Conservation (phyloP, 2,113 vertebrate species). For the Cephalopholis sonnerati region DNA sequence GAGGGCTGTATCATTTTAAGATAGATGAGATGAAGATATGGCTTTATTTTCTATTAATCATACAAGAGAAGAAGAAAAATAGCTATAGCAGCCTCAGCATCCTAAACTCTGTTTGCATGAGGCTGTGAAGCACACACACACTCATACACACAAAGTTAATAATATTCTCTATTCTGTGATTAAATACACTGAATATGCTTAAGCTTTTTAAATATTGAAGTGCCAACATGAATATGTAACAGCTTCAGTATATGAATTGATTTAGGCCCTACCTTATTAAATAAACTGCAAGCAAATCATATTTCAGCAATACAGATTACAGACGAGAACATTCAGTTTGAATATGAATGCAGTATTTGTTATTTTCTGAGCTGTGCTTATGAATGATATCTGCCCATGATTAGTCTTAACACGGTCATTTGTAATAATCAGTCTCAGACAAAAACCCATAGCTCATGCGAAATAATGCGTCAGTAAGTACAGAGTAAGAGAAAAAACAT, state of each 20-base stretch:
- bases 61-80: background rate
- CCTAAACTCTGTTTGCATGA: background rate
- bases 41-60: background rate
- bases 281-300: constrained; percentile 49
- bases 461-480: constrained; percentile 29
- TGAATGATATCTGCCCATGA: constrained; percentile 47
- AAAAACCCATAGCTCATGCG: constrained; percentile 37
- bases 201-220: constrained; percentile 49
- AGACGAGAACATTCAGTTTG: constrained; percentile 4
- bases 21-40: background rate
- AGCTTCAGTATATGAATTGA: constrained; percentile 36
- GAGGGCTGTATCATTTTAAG: background rate
- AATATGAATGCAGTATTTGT: constrained; percentile 22
- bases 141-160: constrained; percentile 28
- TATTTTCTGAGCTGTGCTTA: constrained; percentile 23
- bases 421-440: constrained; percentile 49
- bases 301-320: constrained; percentile 39
- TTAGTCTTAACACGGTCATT: constrained; percentile 46
- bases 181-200: constrained; percentile 61
- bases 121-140: background rate
- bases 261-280: constrained; percentile 39
- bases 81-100: too few species aligned
- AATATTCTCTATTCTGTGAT: constrained; percentile 26
- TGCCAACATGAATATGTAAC: constrained; percentile 46
- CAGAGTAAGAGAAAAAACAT: background rate